phyloP scores from a whole-genome alignment of 2,113 vertebrate genomes.

The Tenrec ecaudatus region DNA sequence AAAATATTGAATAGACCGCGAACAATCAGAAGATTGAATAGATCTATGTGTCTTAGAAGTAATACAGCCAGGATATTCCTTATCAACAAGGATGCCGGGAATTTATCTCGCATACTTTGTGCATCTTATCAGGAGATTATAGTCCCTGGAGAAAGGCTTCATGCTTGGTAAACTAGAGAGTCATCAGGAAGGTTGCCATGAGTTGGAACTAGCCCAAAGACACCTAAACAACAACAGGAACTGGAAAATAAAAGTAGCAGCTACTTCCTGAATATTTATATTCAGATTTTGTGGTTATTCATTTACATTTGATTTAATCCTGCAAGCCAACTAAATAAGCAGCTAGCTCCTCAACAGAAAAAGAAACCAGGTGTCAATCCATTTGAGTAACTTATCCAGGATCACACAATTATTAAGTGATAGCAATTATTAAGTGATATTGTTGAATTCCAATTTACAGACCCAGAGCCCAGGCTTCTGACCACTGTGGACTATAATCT shows the following conservation, averaged over 20 bases:
- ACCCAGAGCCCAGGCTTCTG: slow-evolving; percentile 20
- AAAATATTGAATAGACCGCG: background rate
- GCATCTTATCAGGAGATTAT: background rate
- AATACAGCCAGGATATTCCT: background rate
- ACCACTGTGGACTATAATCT: slow-evolving; percentile 41
- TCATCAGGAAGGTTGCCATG: background rate
- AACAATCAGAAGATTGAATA: background rate
- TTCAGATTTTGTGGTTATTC: slow-evolving; percentile 20
- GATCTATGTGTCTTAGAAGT: background rate
- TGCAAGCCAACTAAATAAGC: background rate
- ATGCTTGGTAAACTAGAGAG: no score
- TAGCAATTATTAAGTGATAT: background rate
- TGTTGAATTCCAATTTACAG: slow-evolving; percentile 2
- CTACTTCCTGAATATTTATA: background rate
- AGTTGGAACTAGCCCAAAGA: background rate
- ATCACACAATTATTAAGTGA: slow-evolving; percentile 17
- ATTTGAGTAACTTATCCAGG: background rate
- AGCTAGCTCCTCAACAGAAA: background rate
- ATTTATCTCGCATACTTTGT: background rate
- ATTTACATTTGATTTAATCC: slow-evolving; percentile 6
- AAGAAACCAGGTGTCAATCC: slow-evolving; percentile 8
- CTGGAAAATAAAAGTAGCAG: background rate
- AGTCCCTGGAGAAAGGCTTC: no score
- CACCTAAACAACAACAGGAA: background rate
- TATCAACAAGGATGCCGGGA: background rate